Evolutionary conservation across 2,113 vertebrate genomes (phyloP).

Genomic region (Barbus barbus): DNA sequence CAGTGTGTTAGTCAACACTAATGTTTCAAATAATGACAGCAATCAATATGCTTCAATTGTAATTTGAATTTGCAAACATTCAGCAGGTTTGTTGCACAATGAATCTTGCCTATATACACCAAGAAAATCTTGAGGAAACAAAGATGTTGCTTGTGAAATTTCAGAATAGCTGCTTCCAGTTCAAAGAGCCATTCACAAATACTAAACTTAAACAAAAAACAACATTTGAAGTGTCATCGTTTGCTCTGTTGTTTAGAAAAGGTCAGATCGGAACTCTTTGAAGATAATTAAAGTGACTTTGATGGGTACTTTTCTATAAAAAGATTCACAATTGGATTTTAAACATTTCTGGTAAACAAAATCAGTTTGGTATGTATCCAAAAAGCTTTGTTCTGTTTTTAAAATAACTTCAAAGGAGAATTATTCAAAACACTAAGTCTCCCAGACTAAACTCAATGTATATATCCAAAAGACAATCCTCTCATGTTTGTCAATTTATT

Average conservation of each 20-base stretch:
- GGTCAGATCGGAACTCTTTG: neutral
- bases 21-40: too few relatives aligned
- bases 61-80: neutral
- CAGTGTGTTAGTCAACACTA: neutral
- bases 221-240: neutral
- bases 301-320: neutral
- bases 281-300: neutral
- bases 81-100: neutral
- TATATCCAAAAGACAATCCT: neutral
- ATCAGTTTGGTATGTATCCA: neutral
- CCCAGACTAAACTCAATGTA: neutral
- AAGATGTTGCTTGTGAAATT: constrained; percentile 6
- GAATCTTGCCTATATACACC: neutral
- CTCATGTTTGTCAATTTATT: neutral
- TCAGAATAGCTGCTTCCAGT: neutral
- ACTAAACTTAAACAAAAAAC: neutral
- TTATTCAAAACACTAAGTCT: neutral
- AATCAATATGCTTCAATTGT: neutral
- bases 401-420: neutral
- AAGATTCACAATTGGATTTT: neutral
- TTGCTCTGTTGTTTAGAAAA: neutral
- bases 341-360: constrained; percentile 1
- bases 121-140: constrained; percentile 3
- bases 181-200: constrained; percentile 3
- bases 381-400: neutral